Conservation (phyloP, 2,888 invertebrate species). For the Standfussiana lucernea region DNA sequence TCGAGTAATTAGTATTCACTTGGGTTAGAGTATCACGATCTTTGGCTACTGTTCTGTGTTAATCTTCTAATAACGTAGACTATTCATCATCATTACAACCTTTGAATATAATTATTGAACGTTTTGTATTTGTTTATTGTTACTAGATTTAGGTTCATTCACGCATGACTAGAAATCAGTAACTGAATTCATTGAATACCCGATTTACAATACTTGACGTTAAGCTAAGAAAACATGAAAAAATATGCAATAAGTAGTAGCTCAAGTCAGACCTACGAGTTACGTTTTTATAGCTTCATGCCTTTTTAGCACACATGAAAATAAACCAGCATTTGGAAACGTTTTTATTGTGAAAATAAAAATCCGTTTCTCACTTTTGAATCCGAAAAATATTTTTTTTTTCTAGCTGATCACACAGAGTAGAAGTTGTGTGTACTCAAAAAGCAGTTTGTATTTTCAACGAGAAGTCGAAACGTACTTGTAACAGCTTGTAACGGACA, state of each 20-base stretch:
- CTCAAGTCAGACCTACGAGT: not conserved
- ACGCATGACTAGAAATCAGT: constrained; percentile 4
- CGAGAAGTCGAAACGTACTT: constrained; percentile 31
- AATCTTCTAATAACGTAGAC: not conserved
- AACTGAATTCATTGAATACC: not conserved
- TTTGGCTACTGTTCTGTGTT: constrained; percentile 24
- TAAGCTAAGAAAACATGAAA: not conserved
- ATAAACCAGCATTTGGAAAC: not conserved
- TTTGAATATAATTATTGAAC: not conserved
- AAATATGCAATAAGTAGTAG: not conserved
- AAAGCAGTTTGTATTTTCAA: constrained; percentile 32
- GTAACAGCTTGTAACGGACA: constrained; percentile 45
- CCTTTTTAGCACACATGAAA: not conserved
- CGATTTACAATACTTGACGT: not conserved
- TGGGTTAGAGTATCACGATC: constrained; percentile 29
- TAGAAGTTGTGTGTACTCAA: constrained; percentile 36
- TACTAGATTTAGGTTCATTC: too few relatives aligned
- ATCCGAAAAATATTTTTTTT: not conserved
- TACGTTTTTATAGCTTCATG: not conserved
- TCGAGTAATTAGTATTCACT: constrained; percentile 37
- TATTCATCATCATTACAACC: not conserved
- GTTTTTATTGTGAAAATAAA: not conserved
- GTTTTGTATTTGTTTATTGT: constrained; percentile 7
- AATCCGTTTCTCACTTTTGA: not conserved
- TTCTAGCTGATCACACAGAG: not conserved